These are phyloP conservation scores for Tarsius wallacei DNA, from an alignment of 2,797 vertebrate genomes.

Conservation along the genomic window DNA sequence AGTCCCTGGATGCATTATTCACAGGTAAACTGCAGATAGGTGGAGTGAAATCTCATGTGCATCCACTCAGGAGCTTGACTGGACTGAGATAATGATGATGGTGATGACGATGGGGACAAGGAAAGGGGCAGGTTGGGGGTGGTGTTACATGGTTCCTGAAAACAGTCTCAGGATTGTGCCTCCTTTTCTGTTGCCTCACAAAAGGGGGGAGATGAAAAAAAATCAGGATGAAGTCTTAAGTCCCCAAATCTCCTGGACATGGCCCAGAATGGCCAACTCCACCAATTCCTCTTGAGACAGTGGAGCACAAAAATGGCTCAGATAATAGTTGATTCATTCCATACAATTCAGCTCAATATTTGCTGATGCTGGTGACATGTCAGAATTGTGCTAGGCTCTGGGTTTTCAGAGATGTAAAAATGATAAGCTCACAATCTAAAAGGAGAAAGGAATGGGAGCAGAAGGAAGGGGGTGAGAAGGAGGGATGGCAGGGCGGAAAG, in stretches of 20 bases:
- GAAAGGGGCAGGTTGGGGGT: neutral
- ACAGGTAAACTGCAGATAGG: neutral
- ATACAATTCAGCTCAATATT: neutral
- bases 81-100: neutral
- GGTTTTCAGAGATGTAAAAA: neutral
- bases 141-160: neutral
- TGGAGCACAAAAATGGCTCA: neutral
- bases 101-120: fast-evolving
- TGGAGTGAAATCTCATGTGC: neutral
- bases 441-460: neutral
- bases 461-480: too few relatives aligned
- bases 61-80: too few relatives aligned
- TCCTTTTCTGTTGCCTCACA: neutral
- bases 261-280: neutral
- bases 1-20: neutral
- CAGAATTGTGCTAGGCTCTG: neutral
- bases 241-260: neutral
- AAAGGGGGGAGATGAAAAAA: neutral
- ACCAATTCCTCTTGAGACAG: neutral
- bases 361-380: neutral
- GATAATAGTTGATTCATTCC: too few relatives aligned
- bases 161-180: neutral
- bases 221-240: neutral
- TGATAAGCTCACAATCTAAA: neutral
- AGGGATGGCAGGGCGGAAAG: neutral